phyloP scores from a whole-genome alignment of 2,113 vertebrate species.

The Alethe castanea region DNA sequence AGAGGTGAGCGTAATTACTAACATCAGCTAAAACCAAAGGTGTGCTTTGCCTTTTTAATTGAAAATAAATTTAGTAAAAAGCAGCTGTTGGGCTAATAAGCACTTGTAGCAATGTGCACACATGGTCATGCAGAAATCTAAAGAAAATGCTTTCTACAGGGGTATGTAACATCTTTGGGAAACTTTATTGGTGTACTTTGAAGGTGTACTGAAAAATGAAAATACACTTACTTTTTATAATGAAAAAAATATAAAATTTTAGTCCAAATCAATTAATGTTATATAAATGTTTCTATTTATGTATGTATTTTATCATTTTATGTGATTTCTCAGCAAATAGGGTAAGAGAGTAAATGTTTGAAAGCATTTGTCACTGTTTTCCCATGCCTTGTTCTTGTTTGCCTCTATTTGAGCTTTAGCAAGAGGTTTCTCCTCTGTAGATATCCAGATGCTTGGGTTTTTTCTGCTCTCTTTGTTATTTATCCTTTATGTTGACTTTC shows the following conservation, averaged over 20 bases:
- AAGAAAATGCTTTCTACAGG: neutral
- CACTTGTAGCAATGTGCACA: neutral
- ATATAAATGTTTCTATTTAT: neutral
- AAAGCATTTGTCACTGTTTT: neutral
- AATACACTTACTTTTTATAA: neutral
- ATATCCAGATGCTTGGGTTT: neutral
- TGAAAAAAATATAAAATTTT: neutral
- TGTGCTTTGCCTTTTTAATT: neutral
- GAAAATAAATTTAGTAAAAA: neutral
- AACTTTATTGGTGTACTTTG: neutral
- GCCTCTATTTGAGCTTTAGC: neutral
- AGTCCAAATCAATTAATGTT: neutral
- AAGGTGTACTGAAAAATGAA: neutral
- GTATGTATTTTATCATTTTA: neutral
- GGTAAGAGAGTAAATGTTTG: neutral
- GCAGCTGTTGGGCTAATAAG: neutral
- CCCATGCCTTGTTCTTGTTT: neutral
- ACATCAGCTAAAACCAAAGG: slow-evolving; percentile 16
- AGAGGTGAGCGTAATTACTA: slow-evolving; percentile 21
- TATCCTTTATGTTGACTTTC: neutral
- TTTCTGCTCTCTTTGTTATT: neutral
- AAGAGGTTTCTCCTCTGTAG: neutral
- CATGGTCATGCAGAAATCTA: neutral
- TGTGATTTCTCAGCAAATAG: neutral
- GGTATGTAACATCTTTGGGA: neutral